phyloP scores from a whole-genome alignment of 2,888 invertebrate genomes.

The Andrena flavipes region DNA sequence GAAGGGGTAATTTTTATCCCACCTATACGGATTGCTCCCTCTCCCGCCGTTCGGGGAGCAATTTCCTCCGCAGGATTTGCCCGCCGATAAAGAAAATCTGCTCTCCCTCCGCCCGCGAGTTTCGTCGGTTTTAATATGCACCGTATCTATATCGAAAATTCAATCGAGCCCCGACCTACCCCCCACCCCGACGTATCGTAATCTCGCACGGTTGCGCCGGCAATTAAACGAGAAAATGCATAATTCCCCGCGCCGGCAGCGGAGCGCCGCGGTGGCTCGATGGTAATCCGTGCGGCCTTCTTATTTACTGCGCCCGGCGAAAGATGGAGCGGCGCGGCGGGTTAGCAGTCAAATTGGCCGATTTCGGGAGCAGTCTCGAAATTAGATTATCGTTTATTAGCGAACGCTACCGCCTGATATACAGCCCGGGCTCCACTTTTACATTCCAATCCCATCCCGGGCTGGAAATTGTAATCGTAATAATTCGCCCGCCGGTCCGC shows the following conservation, averaged over 20 bases:
- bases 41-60: constrained; percentile 4
- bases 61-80: constrained; percentile 24
- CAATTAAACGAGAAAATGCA: constrained; percentile 35
- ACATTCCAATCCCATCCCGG: constrained; percentile 52
- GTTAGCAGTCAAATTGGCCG: constrained; percentile 52
- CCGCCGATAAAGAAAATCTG: constrained; percentile 27
- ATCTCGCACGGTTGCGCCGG: constrained; percentile 6
- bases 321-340: background rate
- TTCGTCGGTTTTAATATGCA: constrained; percentile 26
- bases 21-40: too few relatives aligned
- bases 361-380: constrained; percentile 50
- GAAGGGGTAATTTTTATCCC: too few relatives aligned
- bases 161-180: constrained; percentile 8
- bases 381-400: constrained; percentile 64
- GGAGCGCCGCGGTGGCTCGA: background rate
- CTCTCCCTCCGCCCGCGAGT: constrained; percentile 16
- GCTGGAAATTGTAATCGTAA: constrained; percentile 61
- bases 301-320: constrained; percentile 30
- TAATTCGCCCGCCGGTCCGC: constrained; percentile 45
- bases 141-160: constrained; percentile 13
- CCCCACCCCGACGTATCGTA: background rate
- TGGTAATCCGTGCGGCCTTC: constrained; percentile 13
- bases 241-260: constrained; percentile 5
- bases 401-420: constrained; percentile 49
- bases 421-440: constrained; percentile 56